Base-by-base conservation (phyloP, 2,113 vertebrate species). In the Hypanus sabinus region DNA sequence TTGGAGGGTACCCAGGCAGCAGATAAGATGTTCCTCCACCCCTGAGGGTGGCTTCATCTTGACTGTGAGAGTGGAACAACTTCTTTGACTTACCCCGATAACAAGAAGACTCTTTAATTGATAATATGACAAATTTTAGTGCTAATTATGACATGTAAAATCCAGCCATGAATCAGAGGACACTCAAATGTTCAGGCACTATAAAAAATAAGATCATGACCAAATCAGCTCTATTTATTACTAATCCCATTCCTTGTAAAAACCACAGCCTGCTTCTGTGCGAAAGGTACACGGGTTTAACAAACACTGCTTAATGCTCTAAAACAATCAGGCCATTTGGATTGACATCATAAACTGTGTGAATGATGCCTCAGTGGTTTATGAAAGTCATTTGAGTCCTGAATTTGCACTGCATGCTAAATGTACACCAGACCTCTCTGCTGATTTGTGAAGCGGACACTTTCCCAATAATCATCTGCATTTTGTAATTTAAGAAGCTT, bases 351-450 rank as follows among this genome's bases (percentile, higher is more conserved):
- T 24, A 71, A 93, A 71, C 11, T 93, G 91, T 93, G 36, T 22
- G 68, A 93, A 70, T 36, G 22, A 75, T 73, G 91, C 70, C 71
- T 55, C 38, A 73, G 70, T 75, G 36, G 91, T 93, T 93, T 73
- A 38, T 75, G 68, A 75, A 93, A 93, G 91, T 93, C 90, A 73
- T 93, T 73, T 93, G 65, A 73, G 90, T 93, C 33, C 36, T 73
- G 65, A 73, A 73, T 93, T 73, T 46, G 91, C n/a, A 55, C 57
- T 14, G 12, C 55, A 88, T n/a, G 83, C 57, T 88, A 55, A 88
- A 18, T 27, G 27, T 27, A 27, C 55, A 65, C 57, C 7, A 68
- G 65, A 65, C 60, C 85, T 65, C 85, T 90, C 60, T 90, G 85
- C 85, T 90, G 85, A 68, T 90, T 33, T 68, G 65, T 90, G n/a